Conservation (phyloP, 2,888 invertebrate species). For the Drosophila austrosaltans region DNA sequence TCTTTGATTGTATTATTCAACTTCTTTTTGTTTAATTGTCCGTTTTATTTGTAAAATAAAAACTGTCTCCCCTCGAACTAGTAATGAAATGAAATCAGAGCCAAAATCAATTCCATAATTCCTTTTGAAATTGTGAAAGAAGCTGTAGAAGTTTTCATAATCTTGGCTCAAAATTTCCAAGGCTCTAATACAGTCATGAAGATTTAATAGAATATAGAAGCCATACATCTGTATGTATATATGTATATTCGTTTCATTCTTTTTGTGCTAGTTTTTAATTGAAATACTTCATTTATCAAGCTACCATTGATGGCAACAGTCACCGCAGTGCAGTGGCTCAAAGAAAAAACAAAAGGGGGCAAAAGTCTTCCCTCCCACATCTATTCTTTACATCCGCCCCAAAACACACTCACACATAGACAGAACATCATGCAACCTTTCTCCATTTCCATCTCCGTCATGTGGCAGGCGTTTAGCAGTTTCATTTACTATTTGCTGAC, state of each 20-base stretch:
- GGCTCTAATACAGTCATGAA: neutral
- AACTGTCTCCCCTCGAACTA: too few species aligned
- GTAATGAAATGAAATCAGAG: too few species aligned
- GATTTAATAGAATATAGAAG: slow-evolving; percentile 3
- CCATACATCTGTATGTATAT: neutral
- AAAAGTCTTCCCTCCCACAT: slow-evolving; percentile 1
- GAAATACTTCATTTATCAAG: slow-evolving; percentile 70
- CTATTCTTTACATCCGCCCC: too few species aligned
- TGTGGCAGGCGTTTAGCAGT: slow-evolving; percentile 36
- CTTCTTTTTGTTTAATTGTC: too few species aligned
- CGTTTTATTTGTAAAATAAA: too few species aligned
- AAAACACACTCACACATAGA: neutral
- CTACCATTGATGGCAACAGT: slow-evolving; percentile 50
- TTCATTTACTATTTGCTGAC: slow-evolving; percentile 45
- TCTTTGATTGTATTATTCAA: too few species aligned
- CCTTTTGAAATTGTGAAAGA: neutral
- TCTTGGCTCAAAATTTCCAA: neutral
- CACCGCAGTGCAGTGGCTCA: slow-evolving; percentile 45
- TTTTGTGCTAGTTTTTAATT: slow-evolving; percentile 58
- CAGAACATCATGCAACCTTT: slow-evolving; percentile 3
- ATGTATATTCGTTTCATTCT: slow-evolving; percentile 8
- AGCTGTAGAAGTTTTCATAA: too few species aligned
- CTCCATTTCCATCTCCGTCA: slow-evolving; percentile 15
- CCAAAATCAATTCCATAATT: too few species aligned
- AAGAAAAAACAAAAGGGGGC: slow-evolving; percentile 26